A percentile compares a stretch with the other conserved stretches of the same genome.
Conservation (phyloP, 1,140 invertebrate genomes). For the Penaeus indicus region DNA sequence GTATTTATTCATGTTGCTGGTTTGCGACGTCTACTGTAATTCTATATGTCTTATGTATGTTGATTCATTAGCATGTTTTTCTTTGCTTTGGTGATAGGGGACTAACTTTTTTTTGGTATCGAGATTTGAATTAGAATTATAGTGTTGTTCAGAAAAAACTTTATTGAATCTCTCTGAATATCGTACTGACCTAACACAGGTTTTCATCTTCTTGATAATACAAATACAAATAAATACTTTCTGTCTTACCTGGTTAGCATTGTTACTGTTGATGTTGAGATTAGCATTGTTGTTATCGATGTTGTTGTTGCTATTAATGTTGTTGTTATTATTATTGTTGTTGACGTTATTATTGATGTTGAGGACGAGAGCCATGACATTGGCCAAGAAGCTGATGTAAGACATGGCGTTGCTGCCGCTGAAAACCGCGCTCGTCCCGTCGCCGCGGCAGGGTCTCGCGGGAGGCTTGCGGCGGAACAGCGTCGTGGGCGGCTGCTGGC, state of each 20-base stretch:
- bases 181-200: too few species aligned
- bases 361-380: conserved; percentile 47
- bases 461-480: conserved; percentile 10
- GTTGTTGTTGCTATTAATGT: conserved; percentile 52
- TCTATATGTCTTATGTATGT: too few species aligned
- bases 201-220: too few species aligned
- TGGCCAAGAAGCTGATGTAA: conserved; percentile 53
- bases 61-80: too few species aligned
- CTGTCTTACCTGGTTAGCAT: conserved; percentile 39
- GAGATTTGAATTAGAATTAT: too few species aligned
- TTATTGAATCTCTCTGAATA: too few species aligned
- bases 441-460: neutral
- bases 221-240: neutral
- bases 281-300: conserved; percentile 51
- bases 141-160: too few species aligned
- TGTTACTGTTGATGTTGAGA: conserved; percentile 44
- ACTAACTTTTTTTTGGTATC: too few species aligned
- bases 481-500: conserved; percentile 12
- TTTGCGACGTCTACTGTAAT: too few species aligned
- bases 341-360: conserved; percentile 61
- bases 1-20: too few species aligned
- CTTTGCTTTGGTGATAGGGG: too few species aligned
- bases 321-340: conserved; percentile 57
- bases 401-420: conserved; percentile 48
- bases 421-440: conserved; percentile 26